These are phyloP conservation scores for Drosophila tripunctata DNA, from an alignment of 2,888 invertebrate genomes.

Conservation along the genomic window DNA sequence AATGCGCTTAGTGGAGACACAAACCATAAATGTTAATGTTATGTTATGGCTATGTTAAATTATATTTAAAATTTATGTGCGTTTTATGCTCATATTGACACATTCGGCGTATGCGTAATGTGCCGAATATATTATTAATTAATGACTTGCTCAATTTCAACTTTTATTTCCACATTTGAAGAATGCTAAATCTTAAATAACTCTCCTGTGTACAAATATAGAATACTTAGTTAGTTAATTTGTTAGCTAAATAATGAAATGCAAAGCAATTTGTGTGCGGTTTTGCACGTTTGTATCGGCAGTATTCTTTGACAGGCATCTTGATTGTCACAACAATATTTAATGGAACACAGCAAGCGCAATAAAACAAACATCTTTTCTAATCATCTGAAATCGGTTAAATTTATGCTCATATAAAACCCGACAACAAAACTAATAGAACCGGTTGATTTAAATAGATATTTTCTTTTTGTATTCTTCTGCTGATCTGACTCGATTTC, in stretches of 20 bases:
- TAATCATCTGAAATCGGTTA: constrained; percentile 22
- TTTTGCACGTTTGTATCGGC: constrained; percentile 11
- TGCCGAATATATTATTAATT: constrained; percentile 33
- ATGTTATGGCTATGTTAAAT: constrained; percentile 23
- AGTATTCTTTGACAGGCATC: constrained; percentile 28
- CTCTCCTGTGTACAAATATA: neutral
- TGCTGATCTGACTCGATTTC: constrained; percentile 8
- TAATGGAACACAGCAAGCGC: constrained; percentile 10
- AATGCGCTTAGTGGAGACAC: constrained; percentile 34
- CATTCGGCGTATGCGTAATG: constrained; percentile 37
- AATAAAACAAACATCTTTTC: constrained; percentile 27
- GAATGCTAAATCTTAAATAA: constrained; percentile 2
- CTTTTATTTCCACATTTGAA: neutral
- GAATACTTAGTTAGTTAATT: constrained; percentile 4
- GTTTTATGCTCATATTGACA: constrained; percentile 34
- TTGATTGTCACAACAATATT: constrained; percentile 23
- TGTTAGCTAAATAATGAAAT: constrained; percentile 18
- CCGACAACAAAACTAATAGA: constrained; percentile 65
- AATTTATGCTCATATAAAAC: constrained; percentile 66
- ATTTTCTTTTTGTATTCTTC: constrained; percentile 12
- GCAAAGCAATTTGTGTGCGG: constrained; percentile 9
- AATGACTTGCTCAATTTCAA: constrained; percentile 7
- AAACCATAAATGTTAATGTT: constrained; percentile 35
- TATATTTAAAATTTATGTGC: constrained; percentile 19
- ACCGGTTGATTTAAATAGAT: constrained; percentile 59